phyloP scores from a whole-genome alignment of 2,888 invertebrate species.

The Taphrorychus bicolor region DNA sequence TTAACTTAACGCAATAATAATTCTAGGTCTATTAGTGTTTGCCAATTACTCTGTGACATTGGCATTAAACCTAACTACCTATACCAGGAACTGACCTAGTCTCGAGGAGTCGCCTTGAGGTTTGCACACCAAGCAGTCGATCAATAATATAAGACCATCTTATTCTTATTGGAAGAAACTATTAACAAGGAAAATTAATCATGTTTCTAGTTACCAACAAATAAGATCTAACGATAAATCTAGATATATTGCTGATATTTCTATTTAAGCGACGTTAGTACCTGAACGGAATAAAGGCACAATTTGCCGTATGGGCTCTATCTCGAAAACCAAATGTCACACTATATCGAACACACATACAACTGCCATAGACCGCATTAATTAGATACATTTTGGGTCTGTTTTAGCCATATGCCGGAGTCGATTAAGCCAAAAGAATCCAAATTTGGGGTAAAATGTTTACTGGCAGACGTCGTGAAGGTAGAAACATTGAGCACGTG shows the following conservation, averaged over 20 bases:
- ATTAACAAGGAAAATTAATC: no score
- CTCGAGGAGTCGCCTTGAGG: no score
- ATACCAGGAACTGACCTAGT: background rate
- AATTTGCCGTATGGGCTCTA: background rate
- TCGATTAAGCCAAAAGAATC: constrained; percentile 19
- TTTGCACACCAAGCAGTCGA: no score
- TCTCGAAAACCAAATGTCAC: background rate
- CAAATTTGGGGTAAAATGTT: constrained; percentile 34
- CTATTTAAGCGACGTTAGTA: no score
- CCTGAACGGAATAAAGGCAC: no score
- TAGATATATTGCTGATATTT: no score
- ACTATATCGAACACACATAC: background rate
- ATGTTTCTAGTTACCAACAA: no score
- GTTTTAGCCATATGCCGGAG: constrained; percentile 19
- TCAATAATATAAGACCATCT: no score
- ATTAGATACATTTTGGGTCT: constrained; percentile 13
- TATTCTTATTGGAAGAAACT: no score
- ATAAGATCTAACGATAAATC: no score
- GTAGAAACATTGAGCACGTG: constrained; percentile 30
- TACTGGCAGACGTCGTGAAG: constrained; percentile 23
- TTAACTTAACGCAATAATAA: background rate
- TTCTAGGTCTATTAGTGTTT: background rate
- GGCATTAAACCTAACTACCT: background rate
- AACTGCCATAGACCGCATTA: constrained; percentile 2
- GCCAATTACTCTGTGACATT: background rate